Evolutionary conservation across 2,113 vertebrate genomes (phyloP).

Genomic region (Cavia aperea): DNA sequence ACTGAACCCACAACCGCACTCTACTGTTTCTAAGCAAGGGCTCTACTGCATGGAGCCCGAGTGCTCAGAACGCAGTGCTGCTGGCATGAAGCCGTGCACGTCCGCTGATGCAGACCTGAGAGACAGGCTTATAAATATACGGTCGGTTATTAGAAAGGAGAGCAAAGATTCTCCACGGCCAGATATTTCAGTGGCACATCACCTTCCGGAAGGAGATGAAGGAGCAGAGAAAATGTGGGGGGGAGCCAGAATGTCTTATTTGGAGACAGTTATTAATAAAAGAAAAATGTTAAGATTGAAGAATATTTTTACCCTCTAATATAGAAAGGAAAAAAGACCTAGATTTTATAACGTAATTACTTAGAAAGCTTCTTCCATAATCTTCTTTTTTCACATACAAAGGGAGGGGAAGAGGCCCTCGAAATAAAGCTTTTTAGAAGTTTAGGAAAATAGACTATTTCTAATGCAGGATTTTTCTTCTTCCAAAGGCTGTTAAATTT

Average conservation of each 20-base stretch:
- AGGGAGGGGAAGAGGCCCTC: background rate
- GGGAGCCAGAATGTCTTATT: background rate
- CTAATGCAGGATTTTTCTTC: background rate
- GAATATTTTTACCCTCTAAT: background rate
- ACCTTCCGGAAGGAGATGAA: background rate
- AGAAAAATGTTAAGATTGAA: background rate
- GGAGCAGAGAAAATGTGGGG: background rate
- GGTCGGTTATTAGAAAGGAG: background rate
- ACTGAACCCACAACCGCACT: background rate
- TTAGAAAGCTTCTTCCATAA: background rate
- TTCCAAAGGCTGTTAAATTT: background rate
- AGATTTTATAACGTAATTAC: slow-evolving; percentile 3
- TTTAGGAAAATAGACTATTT: slow-evolving; percentile 18
- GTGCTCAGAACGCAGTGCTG: background rate
- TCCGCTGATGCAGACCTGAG: background rate
- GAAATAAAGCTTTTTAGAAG: background rate
- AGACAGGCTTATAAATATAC: background rate
- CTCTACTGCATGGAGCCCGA: background rate
- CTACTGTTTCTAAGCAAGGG: background rate
- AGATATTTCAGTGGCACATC: background rate
- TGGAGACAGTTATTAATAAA: slow-evolving; percentile 38
- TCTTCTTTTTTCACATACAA: background rate
- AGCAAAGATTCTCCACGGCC: background rate
- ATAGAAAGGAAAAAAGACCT: background rate
- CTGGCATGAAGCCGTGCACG: background rate